phyloP scores from a whole-genome alignment of 2,113 vertebrate species.

The Spilogale gracilis region DNA sequence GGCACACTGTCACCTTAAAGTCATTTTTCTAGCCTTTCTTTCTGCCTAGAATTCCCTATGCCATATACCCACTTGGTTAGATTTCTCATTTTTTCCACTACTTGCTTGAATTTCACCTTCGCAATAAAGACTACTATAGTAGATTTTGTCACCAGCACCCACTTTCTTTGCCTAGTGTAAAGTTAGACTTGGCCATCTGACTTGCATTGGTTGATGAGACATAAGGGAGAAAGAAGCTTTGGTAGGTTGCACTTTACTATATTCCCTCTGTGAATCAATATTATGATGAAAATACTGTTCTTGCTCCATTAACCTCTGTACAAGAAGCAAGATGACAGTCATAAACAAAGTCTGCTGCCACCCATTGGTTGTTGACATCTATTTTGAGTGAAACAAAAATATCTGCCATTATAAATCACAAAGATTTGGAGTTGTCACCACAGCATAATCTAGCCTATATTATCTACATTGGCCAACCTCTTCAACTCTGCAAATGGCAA shows the following conservation, averaged over 20 bases:
- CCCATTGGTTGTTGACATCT: background rate
- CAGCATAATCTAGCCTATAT: background rate
- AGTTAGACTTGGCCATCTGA: background rate
- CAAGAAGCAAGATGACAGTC: background rate
- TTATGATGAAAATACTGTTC: background rate
- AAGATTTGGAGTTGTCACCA: background rate
- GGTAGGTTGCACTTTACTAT: background rate
- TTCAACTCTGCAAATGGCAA: background rate
- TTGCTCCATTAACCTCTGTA: background rate
- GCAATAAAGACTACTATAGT: background rate
- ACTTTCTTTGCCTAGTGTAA: background rate
- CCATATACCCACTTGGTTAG: background rate
- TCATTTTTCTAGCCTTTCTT: background rate
- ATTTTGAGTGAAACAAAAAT: background rate
- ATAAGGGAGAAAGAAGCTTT: background rate
- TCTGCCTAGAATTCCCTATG: background rate
- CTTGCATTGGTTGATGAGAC: background rate
- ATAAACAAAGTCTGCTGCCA: background rate
- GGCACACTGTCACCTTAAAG: background rate
- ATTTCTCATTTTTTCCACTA: background rate
- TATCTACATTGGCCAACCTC: background rate
- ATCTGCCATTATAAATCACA: background rate
- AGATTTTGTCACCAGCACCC: background rate
- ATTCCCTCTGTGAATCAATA: background rate
- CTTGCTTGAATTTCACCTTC: background rate